phyloP scores from a whole-genome alignment of 2,888 invertebrate species.

The Toxonevra muliebris region DNA sequence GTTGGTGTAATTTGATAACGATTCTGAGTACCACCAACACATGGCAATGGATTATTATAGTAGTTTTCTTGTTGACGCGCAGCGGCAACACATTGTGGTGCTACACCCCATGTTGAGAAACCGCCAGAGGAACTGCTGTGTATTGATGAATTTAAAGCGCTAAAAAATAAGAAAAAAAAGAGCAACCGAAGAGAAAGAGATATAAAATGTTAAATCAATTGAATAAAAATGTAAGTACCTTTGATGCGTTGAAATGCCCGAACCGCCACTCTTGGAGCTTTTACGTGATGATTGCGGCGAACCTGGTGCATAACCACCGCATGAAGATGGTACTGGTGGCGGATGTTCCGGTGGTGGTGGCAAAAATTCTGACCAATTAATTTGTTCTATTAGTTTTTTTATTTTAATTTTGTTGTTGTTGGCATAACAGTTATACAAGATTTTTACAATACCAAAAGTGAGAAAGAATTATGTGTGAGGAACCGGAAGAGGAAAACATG shows the following conservation, averaged over 20 bases:
- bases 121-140: slow-evolving; percentile 65
- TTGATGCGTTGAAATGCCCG: slow-evolving; percentile 64
- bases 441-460: not conserved
- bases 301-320: slow-evolving; percentile 58
- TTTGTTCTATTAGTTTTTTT: slow-evolving; percentile 57
- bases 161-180: slow-evolving; percentile 33
- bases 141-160: slow-evolving; percentile 63
- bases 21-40: slow-evolving; percentile 56
- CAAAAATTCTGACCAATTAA: slow-evolving; percentile 70
- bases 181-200: not conserved
- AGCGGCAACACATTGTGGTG: slow-evolving; percentile 56
- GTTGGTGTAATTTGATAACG: slow-evolving; percentile 65
- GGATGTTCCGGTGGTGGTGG: slow-evolving; percentile 72
- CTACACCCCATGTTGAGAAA: slow-evolving; percentile 64
- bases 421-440: slow-evolving; percentile 19
- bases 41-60: slow-evolving; percentile 63
- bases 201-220: slow-evolving; percentile 17
- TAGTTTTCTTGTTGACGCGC: slow-evolving; percentile 58
- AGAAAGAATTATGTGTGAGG: slow-evolving; percentile 20
- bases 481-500: slow-evolving; percentile 26
- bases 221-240: slow-evolving; percentile 50
- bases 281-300: slow-evolving; percentile 64
- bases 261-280: slow-evolving; percentile 64
- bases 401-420: slow-evolving; percentile 17
- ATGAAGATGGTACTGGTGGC: slow-evolving; percentile 67